Evolutionary conservation across 2,888 invertebrate genomes (phyloP), one percentile per base, ranked within the genome.

Genomic region (Cheiracanthium punctorium): DNA sequence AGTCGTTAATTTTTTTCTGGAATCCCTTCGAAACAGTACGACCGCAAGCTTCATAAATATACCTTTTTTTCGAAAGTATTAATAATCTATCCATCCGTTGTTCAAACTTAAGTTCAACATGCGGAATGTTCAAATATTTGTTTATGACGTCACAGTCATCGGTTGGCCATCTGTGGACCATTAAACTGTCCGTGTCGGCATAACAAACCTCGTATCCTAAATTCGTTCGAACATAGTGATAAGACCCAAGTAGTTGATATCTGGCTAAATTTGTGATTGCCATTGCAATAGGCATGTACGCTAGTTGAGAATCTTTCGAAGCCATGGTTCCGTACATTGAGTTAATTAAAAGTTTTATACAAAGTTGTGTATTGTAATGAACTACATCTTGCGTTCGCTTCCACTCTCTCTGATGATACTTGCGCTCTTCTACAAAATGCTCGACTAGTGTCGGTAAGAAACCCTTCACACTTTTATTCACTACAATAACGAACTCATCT

Each of bases 151-250:
- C 20, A 29, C 80, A 80, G 37, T 80, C 28, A 14, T 72, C 32
- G 24, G 1, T 20, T 12, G 73, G 73, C 80, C 80, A 80, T 0
- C 30, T 0, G 1, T 37, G 67, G 1, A 80, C 73, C 72, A 73
- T 80, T 12, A 80, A 48, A 65, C 80, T 80, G 20, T 80, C 80
- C 4, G 80, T 80, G 17, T 80, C 80, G 5, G 80, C 80, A 71
- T 80, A 80, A 29, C 80, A 80, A 1, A 73, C 65, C n/a, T n/a
- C n/a, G n/a, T n/a, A n/a, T n/a, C n/a, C n/a, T n/a, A n/a, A n/a
- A 0, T 28, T 4, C 8, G 43, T 17, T n/a, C 32, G 30, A 24
- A 80, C 2, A 28, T 43, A 80, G 32, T 73, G 72, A 29, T 65
- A 65, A 0, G 80, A 73, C 4, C 72, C 72, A 8, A 80, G 43